A percentile compares a stretch with the other conserved stretches of the same genome.
phyloP scores from a whole-genome alignment of 2,888 invertebrate genomes.

The Chesias legatella region DNA sequence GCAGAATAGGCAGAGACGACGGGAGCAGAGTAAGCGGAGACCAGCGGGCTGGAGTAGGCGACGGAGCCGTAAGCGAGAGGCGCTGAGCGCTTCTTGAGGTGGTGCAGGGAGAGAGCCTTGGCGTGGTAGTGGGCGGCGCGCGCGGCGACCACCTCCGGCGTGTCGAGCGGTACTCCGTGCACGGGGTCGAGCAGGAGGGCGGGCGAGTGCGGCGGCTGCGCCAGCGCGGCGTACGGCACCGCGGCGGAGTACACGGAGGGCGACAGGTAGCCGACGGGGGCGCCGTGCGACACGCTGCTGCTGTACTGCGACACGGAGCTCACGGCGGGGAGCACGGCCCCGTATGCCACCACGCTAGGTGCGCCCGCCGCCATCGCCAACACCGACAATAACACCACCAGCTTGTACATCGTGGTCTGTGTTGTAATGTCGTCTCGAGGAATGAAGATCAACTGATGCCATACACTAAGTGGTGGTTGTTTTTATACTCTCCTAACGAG shows the following conservation, averaged over 20 bases:
- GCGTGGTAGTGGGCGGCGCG: conserved; percentile 70
- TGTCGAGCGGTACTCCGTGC: conserved; percentile 71
- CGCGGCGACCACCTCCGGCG: conserved; percentile 73
- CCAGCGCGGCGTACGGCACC: conserved; percentile 36
- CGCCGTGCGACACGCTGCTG: conserved; percentile 51
- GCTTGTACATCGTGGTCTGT: conserved; percentile 75
- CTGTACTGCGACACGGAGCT: conserved; percentile 51
- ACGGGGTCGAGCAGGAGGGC: conserved; percentile 67
- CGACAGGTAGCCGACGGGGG: conserved; percentile 36
- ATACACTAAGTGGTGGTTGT: conserved; percentile 39
- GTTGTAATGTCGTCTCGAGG: conserved; percentile 53
- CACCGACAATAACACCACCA: conserved; percentile 82
- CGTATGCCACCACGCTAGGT: conserved; percentile 47
- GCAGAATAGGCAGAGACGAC: conserved; percentile 34
- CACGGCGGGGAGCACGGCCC: conserved; percentile 47
- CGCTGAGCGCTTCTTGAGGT: conserved; percentile 61
- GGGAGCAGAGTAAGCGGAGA: conserved; percentile 40
- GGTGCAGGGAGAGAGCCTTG: conserved; percentile 63
- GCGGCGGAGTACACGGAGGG: conserved; percentile 36
- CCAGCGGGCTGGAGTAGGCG: conserved; percentile 35
- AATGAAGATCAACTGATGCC: conserved; percentile 66
- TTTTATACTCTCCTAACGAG: conserved; percentile 54
- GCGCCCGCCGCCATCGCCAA: conserved; percentile 80
- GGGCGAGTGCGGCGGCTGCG: conserved; percentile 64
- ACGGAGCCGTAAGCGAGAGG: conserved; percentile 42